Percentiles rank a stretch among this genome's conserved stretches.
These are phyloP conservation scores for Pyrochroa serraticornis DNA, from an alignment of 2,888 invertebrate genomes.

Conservation along the genomic window DNA sequence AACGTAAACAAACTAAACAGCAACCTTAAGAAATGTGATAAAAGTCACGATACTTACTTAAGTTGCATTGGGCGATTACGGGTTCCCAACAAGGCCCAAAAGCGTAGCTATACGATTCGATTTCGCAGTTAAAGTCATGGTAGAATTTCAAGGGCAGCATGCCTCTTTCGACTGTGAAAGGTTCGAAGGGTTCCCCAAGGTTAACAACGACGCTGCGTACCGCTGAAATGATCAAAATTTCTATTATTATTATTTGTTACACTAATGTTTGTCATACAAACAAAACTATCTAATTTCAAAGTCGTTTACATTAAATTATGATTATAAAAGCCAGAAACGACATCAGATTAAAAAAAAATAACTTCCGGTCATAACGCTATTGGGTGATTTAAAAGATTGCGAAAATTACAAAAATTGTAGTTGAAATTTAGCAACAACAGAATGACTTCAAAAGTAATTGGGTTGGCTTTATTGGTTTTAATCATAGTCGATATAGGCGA, in stretches of 20 bases:
- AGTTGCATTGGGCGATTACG: slow-evolving; percentile 87
- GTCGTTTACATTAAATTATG: too few species aligned
- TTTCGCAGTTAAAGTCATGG: slow-evolving; percentile 95
- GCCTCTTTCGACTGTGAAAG: slow-evolving; percentile 81
- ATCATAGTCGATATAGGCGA: too few species aligned
- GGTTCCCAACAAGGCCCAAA: slow-evolving; percentile 99
- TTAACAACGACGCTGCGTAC: slow-evolving; percentile 78
- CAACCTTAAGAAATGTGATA: background rate
- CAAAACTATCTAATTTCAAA: too few species aligned
- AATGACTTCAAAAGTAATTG: too few species aligned
- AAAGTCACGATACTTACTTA: slow-evolving; percentile 59
- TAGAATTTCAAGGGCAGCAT: slow-evolving; percentile 97
- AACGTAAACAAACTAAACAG: background rate
- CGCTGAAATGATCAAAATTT: slow-evolving; percentile 59
- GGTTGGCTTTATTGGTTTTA: too few species aligned
- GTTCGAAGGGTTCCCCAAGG: slow-evolving; percentile 85
- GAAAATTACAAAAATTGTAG: background rate
- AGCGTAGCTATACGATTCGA: slow-evolving; percentile 87
- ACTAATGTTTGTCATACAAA: background rate
- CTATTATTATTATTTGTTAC: background rate
- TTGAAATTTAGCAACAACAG: background rate
- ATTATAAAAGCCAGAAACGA: background rate
- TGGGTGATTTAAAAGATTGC: background rate
- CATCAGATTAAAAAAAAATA: background rate
- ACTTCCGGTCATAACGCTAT: background rate